Evolutionary conservation across 2,113 vertebrate species (phyloP).

Genomic region (Plectropomus leopardus): DNA sequence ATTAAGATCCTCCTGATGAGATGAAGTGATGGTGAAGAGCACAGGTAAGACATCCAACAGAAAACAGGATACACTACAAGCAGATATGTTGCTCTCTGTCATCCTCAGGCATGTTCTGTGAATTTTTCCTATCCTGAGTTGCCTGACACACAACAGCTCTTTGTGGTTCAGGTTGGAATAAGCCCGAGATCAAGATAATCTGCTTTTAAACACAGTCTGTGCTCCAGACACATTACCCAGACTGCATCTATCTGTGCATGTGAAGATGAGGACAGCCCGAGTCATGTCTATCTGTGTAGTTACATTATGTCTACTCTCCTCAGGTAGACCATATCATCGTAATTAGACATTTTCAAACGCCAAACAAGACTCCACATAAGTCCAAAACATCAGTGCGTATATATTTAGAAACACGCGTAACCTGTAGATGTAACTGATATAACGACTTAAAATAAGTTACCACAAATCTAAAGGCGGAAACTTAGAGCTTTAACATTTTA

Average conservation of each 20-base stretch:
- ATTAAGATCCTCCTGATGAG: slow-evolving; percentile 14
- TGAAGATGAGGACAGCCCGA: slow-evolving; percentile 55
- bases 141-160: slow-evolving; percentile 31
- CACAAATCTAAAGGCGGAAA: not conserved
- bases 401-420: not conserved
- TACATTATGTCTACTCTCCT: slow-evolving; percentile 43
- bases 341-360: slow-evolving; percentile 41
- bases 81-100: not conserved
- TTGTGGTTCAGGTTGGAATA: slow-evolving; percentile 49
- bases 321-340: slow-evolving; percentile 27
- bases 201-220: slow-evolving; percentile 30
- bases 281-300: slow-evolving; percentile 52
- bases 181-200: slow-evolving; percentile 49
- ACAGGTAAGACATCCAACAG: not conserved
- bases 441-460: no score
- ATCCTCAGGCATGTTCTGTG: not conserved
- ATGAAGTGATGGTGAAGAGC: slow-evolving; percentile 4
- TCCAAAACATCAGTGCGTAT: no score
- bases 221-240: slow-evolving; percentile 40
- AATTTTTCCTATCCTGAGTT: slow-evolving; percentile 15
- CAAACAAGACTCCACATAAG: slow-evolving; percentile 16
- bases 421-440: no score
- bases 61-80: not conserved
- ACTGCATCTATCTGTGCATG: slow-evolving; percentile 36
- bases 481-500: not conserved